These are phyloP conservation scores for Neoniphon sammara DNA, from an alignment of 2,797 vertebrate genomes.

Conservation along the genomic window DNA sequence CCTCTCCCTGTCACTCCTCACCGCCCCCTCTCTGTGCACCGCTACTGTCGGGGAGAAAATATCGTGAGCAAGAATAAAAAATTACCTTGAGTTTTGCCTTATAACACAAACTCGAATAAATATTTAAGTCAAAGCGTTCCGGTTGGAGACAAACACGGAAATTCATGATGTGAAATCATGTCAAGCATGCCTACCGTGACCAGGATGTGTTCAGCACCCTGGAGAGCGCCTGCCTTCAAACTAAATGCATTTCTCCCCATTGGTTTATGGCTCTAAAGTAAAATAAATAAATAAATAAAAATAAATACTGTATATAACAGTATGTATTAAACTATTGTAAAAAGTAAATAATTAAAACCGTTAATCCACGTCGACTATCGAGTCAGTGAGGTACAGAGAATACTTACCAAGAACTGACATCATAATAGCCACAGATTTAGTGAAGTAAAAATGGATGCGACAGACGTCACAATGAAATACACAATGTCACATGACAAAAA, in stretches of 20 bases:
- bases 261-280: not conserved
- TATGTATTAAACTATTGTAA: no score
- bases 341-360: no score
- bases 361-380: not conserved
- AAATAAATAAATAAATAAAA: no score
- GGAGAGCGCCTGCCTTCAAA: constrained; percentile 48
- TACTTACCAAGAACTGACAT: not conserved
- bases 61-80: constrained; percentile 21
- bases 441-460: not conserved
- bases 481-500: not conserved
- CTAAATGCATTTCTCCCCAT: constrained; percentile 1
- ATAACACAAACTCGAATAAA: constrained; percentile 22
- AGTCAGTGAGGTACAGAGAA: not conserved
- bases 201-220: constrained; percentile 56
- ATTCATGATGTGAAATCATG: constrained; percentile 58
- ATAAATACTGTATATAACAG: no score
- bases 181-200: constrained; percentile 10
- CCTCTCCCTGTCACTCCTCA: not conserved
- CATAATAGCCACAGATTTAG: not conserved
- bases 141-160: not conserved
- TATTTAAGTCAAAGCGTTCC: constrained; percentile 45
- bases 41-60: constrained; percentile 5
- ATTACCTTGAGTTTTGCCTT: not conserved
- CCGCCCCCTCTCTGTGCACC: not conserved
- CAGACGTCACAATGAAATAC: not conserved